These are phyloP conservation scores for Andrena minutula DNA, from an alignment of 2,888 invertebrate species.

Conservation along the genomic window DNA sequence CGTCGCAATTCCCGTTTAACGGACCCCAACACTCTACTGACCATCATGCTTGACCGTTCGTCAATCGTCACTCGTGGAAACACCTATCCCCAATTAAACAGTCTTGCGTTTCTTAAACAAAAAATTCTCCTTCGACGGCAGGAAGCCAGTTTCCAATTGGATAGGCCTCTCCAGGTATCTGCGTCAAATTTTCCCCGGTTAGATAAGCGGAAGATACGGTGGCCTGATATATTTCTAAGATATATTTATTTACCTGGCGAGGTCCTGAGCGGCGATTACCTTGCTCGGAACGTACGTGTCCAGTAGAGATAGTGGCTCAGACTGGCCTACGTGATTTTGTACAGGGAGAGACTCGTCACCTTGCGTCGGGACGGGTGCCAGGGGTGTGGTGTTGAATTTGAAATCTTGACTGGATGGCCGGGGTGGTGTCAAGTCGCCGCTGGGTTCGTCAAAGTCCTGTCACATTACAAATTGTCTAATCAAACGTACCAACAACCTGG, in stretches of 20 bases:
- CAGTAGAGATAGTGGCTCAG: slow-evolving; percentile 85
- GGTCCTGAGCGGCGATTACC: slow-evolving; percentile 81
- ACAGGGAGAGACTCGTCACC: slow-evolving; percentile 69
- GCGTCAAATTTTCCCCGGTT: slow-evolving; percentile 12
- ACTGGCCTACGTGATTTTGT: slow-evolving; percentile 67
- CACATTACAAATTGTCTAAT: background rate
- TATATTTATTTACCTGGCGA: slow-evolving; percentile 75
- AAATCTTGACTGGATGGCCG: slow-evolving; percentile 77
- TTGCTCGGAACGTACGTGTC: slow-evolving; percentile 86
- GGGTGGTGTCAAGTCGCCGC: slow-evolving; percentile 73
- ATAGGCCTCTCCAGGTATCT: slow-evolving; percentile 83
- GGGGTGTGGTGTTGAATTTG: slow-evolving; percentile 65
- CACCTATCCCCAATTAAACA: slow-evolving; percentile 59
- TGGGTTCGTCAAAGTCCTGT: slow-evolving; percentile 71
- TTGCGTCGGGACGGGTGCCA: slow-evolving; percentile 68
- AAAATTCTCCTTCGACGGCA: slow-evolving; percentile 82
- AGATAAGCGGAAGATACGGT: background rate
- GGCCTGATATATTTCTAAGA: background rate
- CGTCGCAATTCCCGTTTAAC: slow-evolving; percentile 25
- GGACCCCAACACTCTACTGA: slow-evolving; percentile 49
- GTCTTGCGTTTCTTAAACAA: slow-evolving; percentile 78
- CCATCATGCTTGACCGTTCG: slow-evolving; percentile 47
- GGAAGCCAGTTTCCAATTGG: slow-evolving; percentile 81
- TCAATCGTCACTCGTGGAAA: slow-evolving; percentile 42
- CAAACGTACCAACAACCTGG: background rate